Base-by-base conservation (phyloP, 2,797 vertebrate genomes). In the Anolis apletophallus region DNA sequence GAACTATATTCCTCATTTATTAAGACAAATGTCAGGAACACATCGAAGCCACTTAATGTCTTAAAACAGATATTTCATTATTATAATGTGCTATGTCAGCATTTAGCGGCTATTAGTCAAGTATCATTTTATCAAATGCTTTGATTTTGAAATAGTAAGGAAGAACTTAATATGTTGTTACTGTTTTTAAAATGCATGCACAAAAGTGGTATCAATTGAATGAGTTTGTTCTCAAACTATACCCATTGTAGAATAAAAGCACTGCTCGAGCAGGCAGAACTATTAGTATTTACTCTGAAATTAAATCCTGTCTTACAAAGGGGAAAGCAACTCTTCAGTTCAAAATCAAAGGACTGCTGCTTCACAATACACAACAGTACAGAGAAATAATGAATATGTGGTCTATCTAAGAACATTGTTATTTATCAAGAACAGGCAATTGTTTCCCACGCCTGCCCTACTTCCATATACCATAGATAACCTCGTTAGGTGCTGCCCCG, bases 21-120 rank as follows among this genome's bases (percentile, higher is more conserved):
- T 52, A 80, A 3, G 34, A 55, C 11, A 78, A 3, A 7, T 34
- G 26, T 40, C 23, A 83, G n/a, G n/a, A 83, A 83, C 5, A 8
- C 8, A 83, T 72, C 13, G 6, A 50, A 52, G 29, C 11, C 23
- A 59, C 14, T 55, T 55, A 52, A 57, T 17, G 4, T 4, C 36
- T 83, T 40, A 73, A 59, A 57, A 55, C 68, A 61, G n/a, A 75
- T 61, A 59, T 71, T 81, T 80, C 68, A 32, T 64, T 87, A 61
- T 80, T 87, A 78, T 75, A 91, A 54, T 2, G 80, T 54, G 71
- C 0, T 50, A 61, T 13, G 6, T 0, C 73, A 85, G 40, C 1
- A 34, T 87, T 34, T n/a, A 55, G 46, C 7, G 71, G 16, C 3
- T 80, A 55, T 1, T 59, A 80, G 36, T 59, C 32, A 73, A 85